These are phyloP conservation scores for Indicator indicator DNA, from an alignment of 2,113 vertebrate genomes.

Conservation along the genomic window DNA sequence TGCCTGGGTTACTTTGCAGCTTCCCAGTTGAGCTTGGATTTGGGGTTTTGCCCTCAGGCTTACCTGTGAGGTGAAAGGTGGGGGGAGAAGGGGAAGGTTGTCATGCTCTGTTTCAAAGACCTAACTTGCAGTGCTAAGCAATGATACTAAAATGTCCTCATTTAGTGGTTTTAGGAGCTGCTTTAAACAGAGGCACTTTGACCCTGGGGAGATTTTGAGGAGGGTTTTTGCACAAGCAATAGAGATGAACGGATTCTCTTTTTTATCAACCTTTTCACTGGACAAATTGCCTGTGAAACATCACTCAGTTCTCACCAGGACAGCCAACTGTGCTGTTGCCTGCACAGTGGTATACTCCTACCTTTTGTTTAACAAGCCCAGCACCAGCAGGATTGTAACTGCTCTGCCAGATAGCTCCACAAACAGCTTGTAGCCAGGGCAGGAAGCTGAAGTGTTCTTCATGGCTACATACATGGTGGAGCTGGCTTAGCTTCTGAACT, in stretches of 20 bases:
- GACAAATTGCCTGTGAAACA: background rate
- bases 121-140: background rate
- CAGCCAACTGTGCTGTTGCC: background rate
- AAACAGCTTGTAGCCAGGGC: background rate
- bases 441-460: background rate
- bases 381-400: background rate
- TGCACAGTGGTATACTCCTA: background rate
- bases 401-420: background rate
- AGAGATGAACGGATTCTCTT: background rate
- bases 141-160: background rate
- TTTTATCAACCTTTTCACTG: background rate
- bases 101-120: background rate
- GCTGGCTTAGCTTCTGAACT: background rate
- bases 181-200: background rate
- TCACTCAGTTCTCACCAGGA: background rate
- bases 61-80: background rate
- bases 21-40: background rate
- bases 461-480: background rate
- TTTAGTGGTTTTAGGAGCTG: background rate
- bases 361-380: background rate
- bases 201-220: background rate
- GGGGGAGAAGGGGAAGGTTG: background rate
- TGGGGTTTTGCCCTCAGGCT: background rate
- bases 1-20: constrained; percentile 30
- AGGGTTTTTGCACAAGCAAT: background rate